Conservation (phyloP, 2,888 invertebrate genomes). For the Stramonita haemastoma region DNA sequence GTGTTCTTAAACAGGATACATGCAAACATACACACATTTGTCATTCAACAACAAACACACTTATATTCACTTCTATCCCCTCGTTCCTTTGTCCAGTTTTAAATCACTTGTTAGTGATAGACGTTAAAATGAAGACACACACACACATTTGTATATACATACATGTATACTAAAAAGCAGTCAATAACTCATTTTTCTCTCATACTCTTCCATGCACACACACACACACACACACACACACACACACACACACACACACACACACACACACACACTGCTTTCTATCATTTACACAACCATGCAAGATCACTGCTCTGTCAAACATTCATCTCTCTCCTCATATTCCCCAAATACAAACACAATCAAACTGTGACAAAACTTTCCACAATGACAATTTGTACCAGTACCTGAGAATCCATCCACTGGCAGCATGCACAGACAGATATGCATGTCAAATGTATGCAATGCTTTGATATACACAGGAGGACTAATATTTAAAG, state of each 20-base stretch:
- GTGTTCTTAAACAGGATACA: not conserved
- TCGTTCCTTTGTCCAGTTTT: too few relatives aligned
- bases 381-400: not conserved
- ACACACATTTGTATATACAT: not conserved
- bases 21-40: not conserved
- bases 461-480: too few relatives aligned
- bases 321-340: not conserved
- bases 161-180: not conserved
- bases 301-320: too few relatives aligned
- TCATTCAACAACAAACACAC: not conserved
- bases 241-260: not conserved
- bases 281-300: too few relatives aligned
- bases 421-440: conserved; percentile 14
- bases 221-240: not conserved
- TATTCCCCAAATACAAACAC: not conserved
- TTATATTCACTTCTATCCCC: not conserved
- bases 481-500: too few relatives aligned
- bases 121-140: not conserved
- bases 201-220: not conserved
- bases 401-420: conserved; percentile 24
- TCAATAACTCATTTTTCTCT: too few relatives aligned
- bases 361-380: not conserved
- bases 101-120: not conserved
- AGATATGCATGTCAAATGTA: not conserved
- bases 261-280: not conserved